A percentile compares a stretch with the other conserved stretches of the same genome.
These are phyloP conservation scores for Erpetoichthys calabaricus DNA, from an alignment of 2,797 vertebrate genomes.

Conservation along the genomic window DNA sequence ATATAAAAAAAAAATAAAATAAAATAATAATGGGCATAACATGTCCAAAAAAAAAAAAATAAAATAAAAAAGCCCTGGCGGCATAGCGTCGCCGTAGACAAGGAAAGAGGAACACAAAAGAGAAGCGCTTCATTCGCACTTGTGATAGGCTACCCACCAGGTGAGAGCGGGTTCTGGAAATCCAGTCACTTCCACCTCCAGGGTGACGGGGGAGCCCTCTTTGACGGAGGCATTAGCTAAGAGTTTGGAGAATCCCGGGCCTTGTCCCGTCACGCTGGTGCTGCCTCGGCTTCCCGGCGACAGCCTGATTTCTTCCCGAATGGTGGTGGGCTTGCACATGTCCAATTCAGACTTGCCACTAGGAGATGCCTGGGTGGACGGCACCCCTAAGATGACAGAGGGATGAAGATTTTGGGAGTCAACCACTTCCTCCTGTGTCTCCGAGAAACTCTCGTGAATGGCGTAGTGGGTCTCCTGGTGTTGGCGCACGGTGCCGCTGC, in stretches of 20 bases:
- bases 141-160: constrained; percentile 91
- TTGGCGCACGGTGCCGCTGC: constrained; percentile 29
- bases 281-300: constrained; percentile 50
- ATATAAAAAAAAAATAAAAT: too few species aligned
- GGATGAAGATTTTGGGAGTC: constrained; percentile 59
- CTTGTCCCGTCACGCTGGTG: constrained; percentile 54
- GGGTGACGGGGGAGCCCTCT: constrained; percentile 81
- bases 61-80: too few species aligned
- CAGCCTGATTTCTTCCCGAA: constrained; percentile 66
- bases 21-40: too few species aligned
- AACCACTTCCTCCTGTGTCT: constrained; percentile 62
- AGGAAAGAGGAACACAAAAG: too few species aligned
- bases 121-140: constrained; percentile 33
- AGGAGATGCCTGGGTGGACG: constrained; percentile 26
- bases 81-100: too few species aligned
- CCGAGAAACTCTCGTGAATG: constrained; percentile 35
- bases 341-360: constrained; percentile 45
- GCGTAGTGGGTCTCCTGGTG: constrained; percentile 40
- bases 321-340: constrained; percentile 52
- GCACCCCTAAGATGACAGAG: too few species aligned
- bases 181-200: constrained; percentile 87
- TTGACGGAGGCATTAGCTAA: constrained; percentile 67
- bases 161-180: constrained; percentile 76
- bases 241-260: constrained; percentile 68
- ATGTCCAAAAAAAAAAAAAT: too few species aligned